Conservation (phyloP, 2,113 vertebrate genomes). For the Hiodon tergisus region DNA sequence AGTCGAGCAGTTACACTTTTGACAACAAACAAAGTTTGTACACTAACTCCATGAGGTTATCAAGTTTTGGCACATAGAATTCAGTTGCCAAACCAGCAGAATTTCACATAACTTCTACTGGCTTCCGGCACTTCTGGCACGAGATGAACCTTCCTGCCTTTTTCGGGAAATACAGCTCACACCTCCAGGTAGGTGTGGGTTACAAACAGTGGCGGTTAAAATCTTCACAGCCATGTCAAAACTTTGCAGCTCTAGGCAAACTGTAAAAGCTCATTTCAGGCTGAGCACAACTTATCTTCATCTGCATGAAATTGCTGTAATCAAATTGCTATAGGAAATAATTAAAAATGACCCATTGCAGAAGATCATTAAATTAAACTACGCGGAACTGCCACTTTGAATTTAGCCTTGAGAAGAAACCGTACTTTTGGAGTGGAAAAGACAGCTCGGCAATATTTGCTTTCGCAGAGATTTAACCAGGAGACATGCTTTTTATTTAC, state of each 20-base stretch:
- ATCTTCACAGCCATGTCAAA: conserved; percentile 1
- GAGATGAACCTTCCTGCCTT: background rate
- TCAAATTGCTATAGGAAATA: conserved; percentile 24
- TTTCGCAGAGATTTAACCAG: background rate
- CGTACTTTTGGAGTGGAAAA: background rate
- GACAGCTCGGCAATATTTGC: background rate
- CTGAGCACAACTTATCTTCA: conserved; percentile 20
- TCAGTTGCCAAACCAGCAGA: background rate
- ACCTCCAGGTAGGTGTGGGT: background rate
- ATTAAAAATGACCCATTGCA: conserved; percentile 23
- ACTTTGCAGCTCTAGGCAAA: conserved; percentile 1
- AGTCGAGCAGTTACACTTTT: background rate
- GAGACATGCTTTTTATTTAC: no score
- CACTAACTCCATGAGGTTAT: background rate
- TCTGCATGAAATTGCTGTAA: conserved; percentile 17
- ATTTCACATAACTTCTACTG: conserved; percentile 3
- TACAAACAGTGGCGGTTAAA: no score
- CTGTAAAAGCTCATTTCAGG: background rate
- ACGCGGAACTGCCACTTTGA: conserved; percentile 24
- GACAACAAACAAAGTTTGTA: background rate
- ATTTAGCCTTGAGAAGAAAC: conserved; percentile 14
- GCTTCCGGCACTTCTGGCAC: background rate
- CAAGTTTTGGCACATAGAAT: background rate
- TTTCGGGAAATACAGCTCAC: background rate
- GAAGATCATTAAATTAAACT: conserved; percentile 21